Conservation (phyloP, 2,113 vertebrate genomes). For the Pyxicephalus adspersus region DNA sequence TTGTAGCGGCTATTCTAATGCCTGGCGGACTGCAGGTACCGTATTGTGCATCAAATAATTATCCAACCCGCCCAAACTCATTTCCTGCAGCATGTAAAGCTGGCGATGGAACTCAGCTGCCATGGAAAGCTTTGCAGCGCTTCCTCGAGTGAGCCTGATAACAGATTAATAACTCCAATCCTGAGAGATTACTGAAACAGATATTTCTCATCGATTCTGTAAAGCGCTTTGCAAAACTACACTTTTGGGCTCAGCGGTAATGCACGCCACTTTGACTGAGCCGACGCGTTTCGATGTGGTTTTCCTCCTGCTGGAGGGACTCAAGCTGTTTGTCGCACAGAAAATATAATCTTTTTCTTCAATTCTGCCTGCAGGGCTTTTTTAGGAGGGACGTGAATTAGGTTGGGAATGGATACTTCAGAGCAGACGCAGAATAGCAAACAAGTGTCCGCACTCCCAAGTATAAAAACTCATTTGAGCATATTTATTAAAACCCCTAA, state of each 20-base stretch:
- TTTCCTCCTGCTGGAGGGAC: neutral
- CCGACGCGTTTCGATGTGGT: neutral
- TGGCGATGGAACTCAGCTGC: slow-evolving; percentile 8
- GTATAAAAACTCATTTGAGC: too few species aligned
- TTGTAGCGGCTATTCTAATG: neutral
- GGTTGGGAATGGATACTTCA: neutral
- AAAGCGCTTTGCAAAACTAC: neutral
- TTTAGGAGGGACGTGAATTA: neutral
- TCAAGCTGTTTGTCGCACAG: neutral
- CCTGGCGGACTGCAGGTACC: slow-evolving; percentile 17
- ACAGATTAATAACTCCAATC: slow-evolving; percentile 36
- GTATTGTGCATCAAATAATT: slow-evolving; percentile 21
- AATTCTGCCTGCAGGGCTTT: neutral
- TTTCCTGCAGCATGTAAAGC: slow-evolving; percentile 44
- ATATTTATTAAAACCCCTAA: too few species aligned
- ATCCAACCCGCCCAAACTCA: slow-evolving; percentile 13
- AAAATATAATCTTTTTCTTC: slow-evolving; percentile 3
- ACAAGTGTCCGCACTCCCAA: too few species aligned
- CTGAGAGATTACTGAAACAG: slow-evolving; percentile 38
- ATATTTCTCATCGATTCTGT: slow-evolving; percentile 43
- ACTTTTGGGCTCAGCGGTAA: neutral
- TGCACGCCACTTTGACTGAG: neutral
- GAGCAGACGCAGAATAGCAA: neutral
- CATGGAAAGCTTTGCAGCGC: neutral
- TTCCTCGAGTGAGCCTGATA: neutral